A percentile compares a stretch with the other conserved stretches of the same genome.
Conservation (phyloP, 1,140 invertebrate genomes). For the Bursaphelenchus mucronatus region DNA sequence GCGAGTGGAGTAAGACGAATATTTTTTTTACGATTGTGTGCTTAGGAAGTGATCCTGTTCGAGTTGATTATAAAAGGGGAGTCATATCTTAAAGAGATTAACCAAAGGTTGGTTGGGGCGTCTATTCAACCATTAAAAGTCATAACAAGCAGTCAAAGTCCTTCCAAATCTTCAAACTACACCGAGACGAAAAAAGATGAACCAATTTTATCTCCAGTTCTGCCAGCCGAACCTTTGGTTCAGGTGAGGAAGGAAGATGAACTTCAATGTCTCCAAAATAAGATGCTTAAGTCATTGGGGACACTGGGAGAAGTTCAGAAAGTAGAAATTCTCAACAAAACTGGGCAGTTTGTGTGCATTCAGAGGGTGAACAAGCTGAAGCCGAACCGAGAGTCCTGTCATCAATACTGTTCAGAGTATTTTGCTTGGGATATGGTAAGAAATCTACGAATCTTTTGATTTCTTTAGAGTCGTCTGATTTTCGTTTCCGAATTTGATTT, state of each 20-base stretch:
- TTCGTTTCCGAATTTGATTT: constrained; percentile 14
- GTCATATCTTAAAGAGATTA: too few relatives aligned
- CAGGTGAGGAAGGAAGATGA: constrained; percentile 12
- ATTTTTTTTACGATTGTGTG: too few relatives aligned
- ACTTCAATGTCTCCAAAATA: constrained; percentile 1
- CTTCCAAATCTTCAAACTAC: too few relatives aligned
- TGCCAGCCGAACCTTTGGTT: neutral
- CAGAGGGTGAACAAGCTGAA: neutral
- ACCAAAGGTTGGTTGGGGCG: too few relatives aligned
- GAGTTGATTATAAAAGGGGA: too few relatives aligned
- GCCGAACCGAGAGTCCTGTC: neutral
- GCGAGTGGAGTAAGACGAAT: neutral
- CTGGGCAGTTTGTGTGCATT: constrained; percentile 11
- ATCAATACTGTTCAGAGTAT: constrained; percentile 9
- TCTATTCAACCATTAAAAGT: too few relatives aligned
- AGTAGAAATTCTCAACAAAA: constrained; percentile 12
- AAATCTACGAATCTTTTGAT: neutral
- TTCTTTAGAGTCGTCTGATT: constrained; percentile 4
- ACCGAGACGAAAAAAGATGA: too few relatives aligned
- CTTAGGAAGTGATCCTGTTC: too few relatives aligned
- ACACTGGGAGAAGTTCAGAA: constrained; percentile 12
- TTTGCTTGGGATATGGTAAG: constrained; percentile 10
- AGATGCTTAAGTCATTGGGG: constrained; percentile 3
- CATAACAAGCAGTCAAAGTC: too few relatives aligned
- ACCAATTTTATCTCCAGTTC: too few relatives aligned